Base-by-base conservation (phyloP, 2,113 vertebrate genomes). In the Machaerirhynchus nigripectus region DNA sequence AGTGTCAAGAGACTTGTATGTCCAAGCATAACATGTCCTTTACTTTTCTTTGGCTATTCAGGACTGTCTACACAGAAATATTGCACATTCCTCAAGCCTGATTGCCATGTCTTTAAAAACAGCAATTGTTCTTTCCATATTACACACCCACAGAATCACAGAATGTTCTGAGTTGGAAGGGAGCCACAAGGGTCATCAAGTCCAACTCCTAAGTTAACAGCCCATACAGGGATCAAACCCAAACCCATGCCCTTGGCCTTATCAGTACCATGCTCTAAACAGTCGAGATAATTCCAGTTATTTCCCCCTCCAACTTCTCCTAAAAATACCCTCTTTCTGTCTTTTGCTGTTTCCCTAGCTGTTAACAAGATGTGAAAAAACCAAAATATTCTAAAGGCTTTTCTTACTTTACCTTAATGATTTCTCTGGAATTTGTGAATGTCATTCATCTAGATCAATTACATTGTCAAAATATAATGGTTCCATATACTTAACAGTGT, bases 381-480 rank as follows among this genome's bases (percentile, higher is more conserved):
- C 90, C 90, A 64, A 68, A 56, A 44, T 46, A 44, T 71, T 76
- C 4, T 26, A 94, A 83, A 90, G 89, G 57, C 37, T 91, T 96
- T 96, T 94, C 65, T 91, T 96, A 75, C 76, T 79, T 94, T 90
- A 84, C n/a, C 35, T 93, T 75, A 82, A 81, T 57, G 57, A 77
- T 89, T 92, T 77, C 70, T 93, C 95, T 95, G 92, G 85, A 95
- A 95, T 96, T 95, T 92, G 71, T 15, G 50, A 90, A 95, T 59
- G 67, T 78, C 96, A 96, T 97, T 96, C 60, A 93, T 96, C 85
- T 94, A 74, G 63, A 95, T 95, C 92, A 95, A 69, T 31, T 93
- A 67, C n/a, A 71, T 92, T 97, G 93, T 97, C 96, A 95, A 87
- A 84, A 47, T 61, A 35, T 90, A 96, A 96, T 95, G 56, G 56